phyloP scores from a whole-genome alignment of 2,797 vertebrate genomes.

The Sebastes cheni region DNA sequence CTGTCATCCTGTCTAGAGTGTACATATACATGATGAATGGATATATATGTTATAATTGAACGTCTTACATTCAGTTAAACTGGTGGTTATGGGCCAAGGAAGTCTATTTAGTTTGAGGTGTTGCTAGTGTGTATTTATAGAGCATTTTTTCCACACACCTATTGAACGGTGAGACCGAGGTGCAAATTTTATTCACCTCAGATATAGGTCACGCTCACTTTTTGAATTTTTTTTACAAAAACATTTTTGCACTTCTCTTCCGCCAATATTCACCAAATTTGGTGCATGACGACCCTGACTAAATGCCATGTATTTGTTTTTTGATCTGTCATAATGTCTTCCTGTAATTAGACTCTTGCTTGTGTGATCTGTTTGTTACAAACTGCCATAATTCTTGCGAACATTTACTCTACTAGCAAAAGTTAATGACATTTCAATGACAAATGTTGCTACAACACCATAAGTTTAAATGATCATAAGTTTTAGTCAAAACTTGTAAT shows the following conservation, averaged over 20 bases:
- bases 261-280: neutral
- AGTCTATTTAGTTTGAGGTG: neutral
- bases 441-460: too few species aligned
- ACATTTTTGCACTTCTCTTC: neutral
- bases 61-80: neutral
- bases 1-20: neutral
- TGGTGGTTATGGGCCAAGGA: neutral
- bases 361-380: neutral
- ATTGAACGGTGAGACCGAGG: neutral
- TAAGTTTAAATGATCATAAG: neutral
- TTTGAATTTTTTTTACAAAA: neutral
- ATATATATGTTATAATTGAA: neutral
- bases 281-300: neutral
- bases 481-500: neutral
- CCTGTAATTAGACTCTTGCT: neutral
- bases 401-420: neutral
- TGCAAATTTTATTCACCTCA: neutral
- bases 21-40: neutral
- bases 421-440: neutral
- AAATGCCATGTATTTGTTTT: neutral
- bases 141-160: neutral
- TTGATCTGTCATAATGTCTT: neutral
- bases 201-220: neutral
- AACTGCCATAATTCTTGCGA: neutral
- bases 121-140: neutral